phyloP scores from a whole-genome alignment of 2,797 vertebrate genomes.

The Antrozous pallidus region DNA sequence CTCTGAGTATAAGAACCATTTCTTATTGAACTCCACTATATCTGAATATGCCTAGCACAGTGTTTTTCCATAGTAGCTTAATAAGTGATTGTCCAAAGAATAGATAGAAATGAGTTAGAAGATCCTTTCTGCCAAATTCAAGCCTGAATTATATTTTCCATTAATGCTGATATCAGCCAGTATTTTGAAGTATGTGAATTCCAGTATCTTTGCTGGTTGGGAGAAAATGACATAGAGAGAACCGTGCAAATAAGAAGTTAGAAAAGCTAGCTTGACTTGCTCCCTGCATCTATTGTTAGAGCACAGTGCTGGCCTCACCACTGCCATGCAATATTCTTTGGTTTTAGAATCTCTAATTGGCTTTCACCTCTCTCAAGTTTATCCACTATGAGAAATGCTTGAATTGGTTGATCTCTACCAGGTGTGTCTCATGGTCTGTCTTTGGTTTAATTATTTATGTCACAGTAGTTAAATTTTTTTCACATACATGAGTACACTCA shows the following conservation, averaged over 20 bases:
- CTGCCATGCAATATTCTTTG: not conserved
- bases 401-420: not conserved
- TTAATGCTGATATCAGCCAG: not conserved
- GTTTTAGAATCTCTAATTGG: conserved; percentile 19
- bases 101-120: not conserved
- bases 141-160: not conserved
- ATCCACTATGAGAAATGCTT: not conserved
- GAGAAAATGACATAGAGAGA: not conserved
- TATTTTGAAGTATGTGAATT: not conserved
- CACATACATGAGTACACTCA: conserved; percentile 11
- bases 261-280: not conserved
- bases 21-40: not conserved
- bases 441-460: conserved; percentile 27
- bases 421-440: not conserved
- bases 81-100: not conserved
- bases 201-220: not conserved
- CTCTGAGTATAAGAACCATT: not conserved
- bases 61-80: not conserved
- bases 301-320: not conserved
- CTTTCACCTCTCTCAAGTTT: not conserved
- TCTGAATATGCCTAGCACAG: not conserved
- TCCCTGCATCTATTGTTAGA: not conserved
- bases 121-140: not conserved
- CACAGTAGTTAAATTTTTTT: conserved; percentile 7
- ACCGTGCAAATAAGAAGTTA: not conserved